These are phyloP conservation scores for Hoplodrina ambigua DNA, from an alignment of 2,888 invertebrate genomes.

Conservation along the genomic window DNA sequence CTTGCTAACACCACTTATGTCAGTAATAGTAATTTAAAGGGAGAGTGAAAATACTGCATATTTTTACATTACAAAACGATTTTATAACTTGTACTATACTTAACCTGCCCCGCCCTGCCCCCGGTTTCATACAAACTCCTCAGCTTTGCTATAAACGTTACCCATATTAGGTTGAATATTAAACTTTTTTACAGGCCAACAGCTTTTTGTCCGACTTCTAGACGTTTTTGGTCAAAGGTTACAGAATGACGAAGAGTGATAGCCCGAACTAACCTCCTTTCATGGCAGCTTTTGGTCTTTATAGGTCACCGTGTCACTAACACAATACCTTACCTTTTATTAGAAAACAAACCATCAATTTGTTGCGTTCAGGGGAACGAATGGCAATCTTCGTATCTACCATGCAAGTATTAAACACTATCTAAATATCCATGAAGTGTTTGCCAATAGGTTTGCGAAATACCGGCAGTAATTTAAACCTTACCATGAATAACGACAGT, in stretches of 20 bases:
- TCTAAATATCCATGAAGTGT: constrained; percentile 23
- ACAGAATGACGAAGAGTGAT: constrained; percentile 9
- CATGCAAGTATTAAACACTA: constrained; percentile 18
- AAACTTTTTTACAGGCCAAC: not conserved
- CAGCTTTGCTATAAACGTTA: not conserved
- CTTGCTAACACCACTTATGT: too few relatives aligned
- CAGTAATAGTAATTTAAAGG: too few relatives aligned
- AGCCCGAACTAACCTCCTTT: constrained; percentile 25
- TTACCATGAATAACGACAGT: not conserved
- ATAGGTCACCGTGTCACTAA: constrained; percentile 33
- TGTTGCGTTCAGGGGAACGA: constrained; percentile 39
- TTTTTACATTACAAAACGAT: too few relatives aligned
- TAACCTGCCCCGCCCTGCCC: too few relatives aligned
- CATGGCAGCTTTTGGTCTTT: constrained; percentile 14
- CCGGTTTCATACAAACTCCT: too few relatives aligned
- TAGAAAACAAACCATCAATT: constrained; percentile 30
- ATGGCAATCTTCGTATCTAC: constrained; percentile 29
- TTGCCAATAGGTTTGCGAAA: constrained; percentile 17
- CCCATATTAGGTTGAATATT: not conserved
- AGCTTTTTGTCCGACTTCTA: not conserved
- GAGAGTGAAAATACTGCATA: too few relatives aligned
- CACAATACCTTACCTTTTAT: constrained; percentile 29
- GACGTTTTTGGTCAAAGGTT: constrained; percentile 12
- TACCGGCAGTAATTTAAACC: constrained; percentile 6
- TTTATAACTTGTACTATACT: too few relatives aligned